These are phyloP conservation scores for Gastrophysa polygoni DNA, from an alignment of 2,888 invertebrate species.

Conservation along the genomic window DNA sequence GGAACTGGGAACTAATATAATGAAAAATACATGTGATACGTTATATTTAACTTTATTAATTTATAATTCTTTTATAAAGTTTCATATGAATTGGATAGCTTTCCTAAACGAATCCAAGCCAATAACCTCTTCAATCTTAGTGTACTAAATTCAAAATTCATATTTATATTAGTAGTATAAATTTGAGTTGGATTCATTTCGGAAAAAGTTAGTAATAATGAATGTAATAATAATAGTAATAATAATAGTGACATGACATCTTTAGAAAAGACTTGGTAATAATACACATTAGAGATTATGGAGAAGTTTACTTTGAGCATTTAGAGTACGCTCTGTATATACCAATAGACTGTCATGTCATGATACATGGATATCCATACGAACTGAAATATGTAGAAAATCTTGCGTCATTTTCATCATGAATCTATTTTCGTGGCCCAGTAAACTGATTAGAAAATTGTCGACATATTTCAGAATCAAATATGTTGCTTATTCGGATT, in stretches of 20 bases:
- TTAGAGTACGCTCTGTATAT: conserved; percentile 45
- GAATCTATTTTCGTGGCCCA: neutral
- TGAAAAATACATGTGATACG: conserved; percentile 39
- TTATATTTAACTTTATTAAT: conserved; percentile 61
- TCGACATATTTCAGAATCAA: conserved; percentile 23
- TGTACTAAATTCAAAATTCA: conserved; percentile 39
- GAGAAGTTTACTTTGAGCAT: conserved; percentile 47
- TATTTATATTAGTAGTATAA: conserved; percentile 41
- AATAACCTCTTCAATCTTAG: conserved; percentile 42
- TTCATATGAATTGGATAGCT: conserved; percentile 59
- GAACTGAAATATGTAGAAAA: conserved; percentile 6
- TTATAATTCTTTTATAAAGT: conserved; percentile 61
- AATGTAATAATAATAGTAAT: conserved; percentile 34
- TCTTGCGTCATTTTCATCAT: neutral
- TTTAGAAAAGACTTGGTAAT: conserved; percentile 46
- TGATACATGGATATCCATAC: conserved; percentile 35
- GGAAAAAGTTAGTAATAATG: conserved; percentile 46
- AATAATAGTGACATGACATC: conserved; percentile 50
- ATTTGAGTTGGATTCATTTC: conserved; percentile 53
- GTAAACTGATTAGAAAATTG: conserved; percentile 1
- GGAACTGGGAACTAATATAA: too few species aligned
- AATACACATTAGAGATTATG: conserved; percentile 27
- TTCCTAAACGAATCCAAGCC: conserved; percentile 55
- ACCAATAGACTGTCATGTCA: conserved; percentile 42
- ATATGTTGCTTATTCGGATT: conserved; percentile 34